Evolutionary conservation across 2,888 invertebrate species (phyloP).

Genomic region (Ennomos fuscantarius): DNA sequence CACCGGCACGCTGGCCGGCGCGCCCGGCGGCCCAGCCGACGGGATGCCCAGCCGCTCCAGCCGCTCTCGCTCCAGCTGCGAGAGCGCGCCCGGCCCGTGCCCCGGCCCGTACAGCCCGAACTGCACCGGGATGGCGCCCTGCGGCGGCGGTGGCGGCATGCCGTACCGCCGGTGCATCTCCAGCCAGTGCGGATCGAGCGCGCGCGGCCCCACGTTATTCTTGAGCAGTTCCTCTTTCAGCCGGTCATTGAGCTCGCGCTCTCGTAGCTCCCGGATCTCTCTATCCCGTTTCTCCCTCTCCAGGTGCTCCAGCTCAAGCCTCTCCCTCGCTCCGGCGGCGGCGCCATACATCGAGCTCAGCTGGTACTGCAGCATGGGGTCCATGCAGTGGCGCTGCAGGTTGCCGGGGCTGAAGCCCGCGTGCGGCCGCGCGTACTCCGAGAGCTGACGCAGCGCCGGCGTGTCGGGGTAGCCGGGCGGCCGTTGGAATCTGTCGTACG

Average conservation of each 20-base stretch:
- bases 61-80: constrained; percentile 95
- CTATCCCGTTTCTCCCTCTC: constrained; percentile 90
- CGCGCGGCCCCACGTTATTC: constrained; percentile 87
- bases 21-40: constrained; percentile 83
- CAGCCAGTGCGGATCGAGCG: constrained; percentile 93
- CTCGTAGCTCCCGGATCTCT: constrained; percentile 91
- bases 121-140: constrained; percentile 88
- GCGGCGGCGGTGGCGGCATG: constrained; percentile 87
- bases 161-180: constrained; percentile 94
- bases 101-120: constrained; percentile 92
- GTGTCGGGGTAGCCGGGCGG: constrained; percentile 93
- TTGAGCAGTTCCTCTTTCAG: constrained; percentile 96
- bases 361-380: constrained; percentile 94
- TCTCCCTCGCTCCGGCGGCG: constrained; percentile 87
- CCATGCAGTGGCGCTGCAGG: constrained; percentile 89
- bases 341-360: constrained; percentile 91
- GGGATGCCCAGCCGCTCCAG: constrained; percentile 93
- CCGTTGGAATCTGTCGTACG: constrained; percentile 89
- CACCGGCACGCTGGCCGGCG: constrained; percentile 81
- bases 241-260: constrained; percentile 92
- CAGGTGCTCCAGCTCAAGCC: constrained; percentile 87
- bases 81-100: constrained; percentile 87
- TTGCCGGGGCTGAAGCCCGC: constrained; percentile 91
- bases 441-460: constrained; percentile 95
- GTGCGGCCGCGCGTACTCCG: constrained; percentile 97